Evolutionary conservation across 2,888 invertebrate species (phyloP), one percentile per base, ranked within the genome.

Genomic region (Perithous albicinctus): DNA sequence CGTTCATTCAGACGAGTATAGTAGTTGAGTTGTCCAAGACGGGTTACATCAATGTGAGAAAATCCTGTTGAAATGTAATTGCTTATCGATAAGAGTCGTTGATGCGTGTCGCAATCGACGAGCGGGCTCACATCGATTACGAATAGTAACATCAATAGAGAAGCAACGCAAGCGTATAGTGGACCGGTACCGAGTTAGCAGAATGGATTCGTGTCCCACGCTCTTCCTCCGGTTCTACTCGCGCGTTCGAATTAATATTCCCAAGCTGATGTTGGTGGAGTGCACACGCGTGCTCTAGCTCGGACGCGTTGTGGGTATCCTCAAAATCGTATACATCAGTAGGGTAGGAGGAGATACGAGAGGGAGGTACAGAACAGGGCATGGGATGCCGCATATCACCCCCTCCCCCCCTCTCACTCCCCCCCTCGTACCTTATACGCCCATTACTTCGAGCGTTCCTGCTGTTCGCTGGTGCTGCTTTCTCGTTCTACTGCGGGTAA

Each of bases 241-340:
- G 81, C n/a, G n/a, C n/a, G 46, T 64, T 72, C 82, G 82, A 87
- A 87, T 87, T 86, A 87, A 87, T 88, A 88, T 87, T 86, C 85
- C 83, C 23, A 86, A 61, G 80, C 69, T 74, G 63, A 75, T 63
- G 76, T 72, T 23, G 72, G 51, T 54, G 59, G 56, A 18, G n/a
- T n/a, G n/a, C 35, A 15, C 80, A 70, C 18, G 54, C 38, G 54
- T 15, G 56, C 72, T 59, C 66, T 56, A 64, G 41, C 59, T 23
- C 75, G 35, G 56, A 26, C n/a, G 15, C 56, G 41, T 54, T 69
- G 61, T 20, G 70, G 51, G 72, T 61, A 77, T 81, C 32, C 77
- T 81, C 78, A 51, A 78, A 81, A 78, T 73, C 29, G 46, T 67
- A 51, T 46, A 54, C 67, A 59, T 51, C 43, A 84, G 84, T 78